These are phyloP conservation scores for Nymphicus hollandicus DNA, from an alignment of 2,113 vertebrate species.

Conservation along the genomic window DNA sequence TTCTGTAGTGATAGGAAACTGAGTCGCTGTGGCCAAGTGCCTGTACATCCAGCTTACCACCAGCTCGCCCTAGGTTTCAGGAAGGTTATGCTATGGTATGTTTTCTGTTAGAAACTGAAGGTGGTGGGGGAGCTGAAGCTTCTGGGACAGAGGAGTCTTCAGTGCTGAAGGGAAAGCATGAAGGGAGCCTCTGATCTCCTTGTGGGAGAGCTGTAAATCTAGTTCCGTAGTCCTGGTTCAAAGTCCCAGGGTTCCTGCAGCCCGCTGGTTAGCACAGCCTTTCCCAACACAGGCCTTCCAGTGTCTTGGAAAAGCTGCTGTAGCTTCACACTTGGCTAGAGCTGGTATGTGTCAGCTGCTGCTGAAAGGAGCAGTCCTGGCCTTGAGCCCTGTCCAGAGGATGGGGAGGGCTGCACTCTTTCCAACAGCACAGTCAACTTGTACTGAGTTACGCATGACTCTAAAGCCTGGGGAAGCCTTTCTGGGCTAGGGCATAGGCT, in stretches of 20 bases:
- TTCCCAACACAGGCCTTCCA: background rate
- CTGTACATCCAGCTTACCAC: background rate
- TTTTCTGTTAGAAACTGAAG: background rate
- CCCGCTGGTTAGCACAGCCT: background rate
- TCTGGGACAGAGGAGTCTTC: background rate
- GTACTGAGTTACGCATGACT: background rate
- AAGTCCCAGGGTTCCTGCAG: background rate
- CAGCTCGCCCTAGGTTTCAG: background rate
- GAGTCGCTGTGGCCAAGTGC: background rate
- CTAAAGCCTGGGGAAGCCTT: background rate
- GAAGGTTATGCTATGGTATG: rapidly evolving
- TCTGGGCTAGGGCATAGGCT: background rate
- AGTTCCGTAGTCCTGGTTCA: background rate
- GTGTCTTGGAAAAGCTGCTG: background rate
- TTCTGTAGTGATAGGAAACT: background rate
- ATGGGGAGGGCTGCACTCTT: background rate
- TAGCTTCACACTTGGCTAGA: background rate
- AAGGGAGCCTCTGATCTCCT: background rate
- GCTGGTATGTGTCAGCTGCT: slow-evolving; percentile 1
- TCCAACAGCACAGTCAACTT: background rate
- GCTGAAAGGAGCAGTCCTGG: background rate
- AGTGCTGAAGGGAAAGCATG: background rate
- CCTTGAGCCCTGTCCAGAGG: background rate
- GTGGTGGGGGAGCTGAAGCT: background rate
- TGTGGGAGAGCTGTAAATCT: background rate